Evolutionary conservation across 2,888 invertebrate genomes (phyloP), one percentile per base, ranked within the genome.

Genomic region (Noctua pronuba): DNA sequence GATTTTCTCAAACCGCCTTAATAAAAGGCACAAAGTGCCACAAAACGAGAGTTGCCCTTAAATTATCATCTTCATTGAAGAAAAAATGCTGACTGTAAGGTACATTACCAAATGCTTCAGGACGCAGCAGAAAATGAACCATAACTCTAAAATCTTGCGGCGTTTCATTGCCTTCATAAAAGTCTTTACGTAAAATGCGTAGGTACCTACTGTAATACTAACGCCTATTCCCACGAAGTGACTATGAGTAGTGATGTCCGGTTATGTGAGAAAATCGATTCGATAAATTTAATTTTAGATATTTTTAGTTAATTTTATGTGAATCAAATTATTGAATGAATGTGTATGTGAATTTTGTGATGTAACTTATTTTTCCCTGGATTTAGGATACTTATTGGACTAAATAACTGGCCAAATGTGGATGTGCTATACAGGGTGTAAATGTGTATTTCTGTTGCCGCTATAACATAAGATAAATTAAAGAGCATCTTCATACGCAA

Each of bases 111-210:
- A 84, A 83, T 86, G 83, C 82, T 86, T 87, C 82, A 84, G 44
- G 58, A 82, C 82, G 80, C 81, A 84, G 81, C 77, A 88, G 85
- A 91, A 89, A 91, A 91, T 90, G 88, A 88, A 81, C 88, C 86
- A 88, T 92, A 91, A 92, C 90, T 90, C 84, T 90, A 87, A 92
- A 93, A 92, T 92, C 91, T 91, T 90, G 91, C 86, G 92, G 91
- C 88, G 84, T 93, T 93, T 93, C 91, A 92, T 92, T 92, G 87
- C 93, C 82, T 87, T 86, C 89, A 89, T 93, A 92, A 93, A 93
- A 90, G 88, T 88, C 89, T 90, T 91, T 87, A 88, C 85, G 80
- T 88, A 89, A 89, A 90, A 89, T 87, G 87, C 85, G 84, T 84
- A 83, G 80, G 84, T 88, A 69, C 31, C 31, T 68, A 80, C 87